Conservation (phyloP, 2,888 invertebrate species). For the Noctua fimbriata region DNA sequence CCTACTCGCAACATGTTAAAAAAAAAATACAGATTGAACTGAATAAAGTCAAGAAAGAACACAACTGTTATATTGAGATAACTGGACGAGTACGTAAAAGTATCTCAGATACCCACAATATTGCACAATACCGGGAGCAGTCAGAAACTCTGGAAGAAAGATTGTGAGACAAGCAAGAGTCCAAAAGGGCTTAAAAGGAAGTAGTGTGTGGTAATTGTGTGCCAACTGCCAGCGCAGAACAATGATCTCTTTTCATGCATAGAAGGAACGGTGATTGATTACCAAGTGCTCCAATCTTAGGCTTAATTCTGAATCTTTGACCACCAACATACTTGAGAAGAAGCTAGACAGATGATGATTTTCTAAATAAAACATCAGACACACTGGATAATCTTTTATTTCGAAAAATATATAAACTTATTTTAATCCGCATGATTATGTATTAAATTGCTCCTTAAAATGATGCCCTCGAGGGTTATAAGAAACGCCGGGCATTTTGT, state of each 20-base stretch:
- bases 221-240: background rate
- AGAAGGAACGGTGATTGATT: background rate
- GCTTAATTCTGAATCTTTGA: background rate
- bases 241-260: background rate
- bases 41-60: background rate
- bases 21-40: background rate
- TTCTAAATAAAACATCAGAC: constrained; percentile 11
- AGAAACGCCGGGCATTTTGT: constrained; percentile 75
- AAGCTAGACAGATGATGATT: background rate
- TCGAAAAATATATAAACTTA: background rate
- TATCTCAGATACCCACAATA: background rate
- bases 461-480: constrained; percentile 67
- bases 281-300: background rate
- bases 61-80: background rate
- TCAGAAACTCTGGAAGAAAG: background rate
- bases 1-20: constrained; percentile 1
- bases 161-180: background rate
- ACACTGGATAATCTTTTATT: constrained; percentile 6
- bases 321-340: background rate
- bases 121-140: no score
- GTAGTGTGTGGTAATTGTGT: background rate
- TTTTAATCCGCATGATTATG: constrained; percentile 69
- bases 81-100: background rate
- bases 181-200: background rate
- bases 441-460: constrained; percentile 65